Base-by-base conservation (phyloP, 2,797 vertebrate species). In the Chaenodraco wilsoni region DNA sequence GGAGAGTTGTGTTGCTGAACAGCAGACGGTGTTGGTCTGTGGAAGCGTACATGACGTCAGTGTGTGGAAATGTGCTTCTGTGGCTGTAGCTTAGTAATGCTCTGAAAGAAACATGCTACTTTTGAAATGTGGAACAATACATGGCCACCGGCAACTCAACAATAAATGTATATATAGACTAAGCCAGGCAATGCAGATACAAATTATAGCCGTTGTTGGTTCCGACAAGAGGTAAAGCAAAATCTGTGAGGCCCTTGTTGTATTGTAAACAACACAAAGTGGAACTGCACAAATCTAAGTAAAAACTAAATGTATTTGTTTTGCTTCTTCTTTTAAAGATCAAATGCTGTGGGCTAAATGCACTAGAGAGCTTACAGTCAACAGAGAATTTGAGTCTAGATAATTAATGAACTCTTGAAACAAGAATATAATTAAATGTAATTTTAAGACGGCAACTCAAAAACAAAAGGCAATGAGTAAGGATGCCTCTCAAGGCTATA, bases 341-440 rank as follows among this genome's bases (percentile, higher is more conserved):
- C 46, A 57, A 64, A 66, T 52, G 67, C 75, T 83, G 58, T 49
- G 74, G 84, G 76, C 67, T 77, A 71, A 89, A 88, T 75, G 65
- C 81, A 86, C 83, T 40, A 68, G 81, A 87, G 85, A 87, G 72
- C 78, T 82, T 82, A 88, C 78, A 85, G 87, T 84, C 77, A 86
- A 78, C 74, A 73, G 51, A 76, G n/a, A 83, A 76, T 68, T 72
- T 44, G 7, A 64, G 66, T 72, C 63, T 85, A 58, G 83, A 87
- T 87, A 91, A 90, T 89, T 87, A 89, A 91, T 85, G 79, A 87
- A 80, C 75, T 84, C 70, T 79, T 79, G 71, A 85, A 88, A 88
- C 70, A 81, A 84, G 79, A 83, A 76, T 69, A 56, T 79, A 84
- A 79, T 84, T 87, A 83, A 87, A 89, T 84, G 67, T 71, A 73